phyloP scores from a whole-genome alignment of 2,888 invertebrate species.

The Cosmorhoe ocellata region DNA sequence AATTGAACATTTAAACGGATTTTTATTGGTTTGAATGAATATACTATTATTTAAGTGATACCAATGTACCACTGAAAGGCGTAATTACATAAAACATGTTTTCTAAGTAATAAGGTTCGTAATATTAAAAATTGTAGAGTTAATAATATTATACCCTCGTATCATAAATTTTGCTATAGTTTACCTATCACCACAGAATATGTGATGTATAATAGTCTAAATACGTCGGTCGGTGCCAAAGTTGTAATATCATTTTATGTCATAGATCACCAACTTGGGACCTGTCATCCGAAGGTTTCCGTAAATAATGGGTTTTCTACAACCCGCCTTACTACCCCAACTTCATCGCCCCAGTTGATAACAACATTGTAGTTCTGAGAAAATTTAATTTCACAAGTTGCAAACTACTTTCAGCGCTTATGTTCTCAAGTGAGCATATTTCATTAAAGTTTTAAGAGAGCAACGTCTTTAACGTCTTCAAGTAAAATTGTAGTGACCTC shows the following conservation, averaged over 20 bases:
- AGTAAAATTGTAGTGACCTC: slow-evolving; percentile 49
- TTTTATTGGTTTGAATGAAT: neutral
- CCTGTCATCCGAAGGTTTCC: slow-evolving; percentile 6
- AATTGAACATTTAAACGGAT: slow-evolving; percentile 48
- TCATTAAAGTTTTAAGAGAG: slow-evolving; percentile 50
- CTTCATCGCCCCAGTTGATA: slow-evolving; percentile 23
- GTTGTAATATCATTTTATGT: slow-evolving; percentile 6
- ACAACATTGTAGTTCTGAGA: slow-evolving; percentile 26
- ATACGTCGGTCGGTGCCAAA: neutral
- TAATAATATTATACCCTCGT: no score
- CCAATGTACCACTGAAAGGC: no score
- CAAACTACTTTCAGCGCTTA: slow-evolving; percentile 32
- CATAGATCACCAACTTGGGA: slow-evolving; percentile 4
- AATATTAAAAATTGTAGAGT: no score
- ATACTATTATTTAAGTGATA: no score
- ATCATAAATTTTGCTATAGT: no score
- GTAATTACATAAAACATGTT: no score
- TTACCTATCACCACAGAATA: no score
- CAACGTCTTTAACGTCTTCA: slow-evolving; percentile 45
- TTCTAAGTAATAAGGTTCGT: no score
- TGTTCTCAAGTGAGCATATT: slow-evolving; percentile 53
- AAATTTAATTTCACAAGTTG: slow-evolving; percentile 43
- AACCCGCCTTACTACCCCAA: slow-evolving; percentile 11
- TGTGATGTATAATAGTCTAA: neutral
- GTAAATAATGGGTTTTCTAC: slow-evolving; percentile 11